Conservation (phyloP, 2,113 vertebrate species). For the Osmerus mordax region DNA sequence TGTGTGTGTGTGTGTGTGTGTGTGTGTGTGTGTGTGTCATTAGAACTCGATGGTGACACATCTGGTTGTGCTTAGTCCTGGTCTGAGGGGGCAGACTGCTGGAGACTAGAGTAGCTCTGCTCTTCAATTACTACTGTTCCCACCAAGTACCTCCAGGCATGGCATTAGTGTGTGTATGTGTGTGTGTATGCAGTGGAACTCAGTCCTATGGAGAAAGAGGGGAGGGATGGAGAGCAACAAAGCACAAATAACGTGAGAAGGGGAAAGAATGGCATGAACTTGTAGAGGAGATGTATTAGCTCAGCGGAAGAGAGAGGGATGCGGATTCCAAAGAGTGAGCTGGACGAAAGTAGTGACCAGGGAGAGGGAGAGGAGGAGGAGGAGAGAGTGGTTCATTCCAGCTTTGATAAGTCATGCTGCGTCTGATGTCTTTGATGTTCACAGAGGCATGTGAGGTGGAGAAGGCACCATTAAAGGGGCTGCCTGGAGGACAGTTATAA, state of each 20-base stretch:
- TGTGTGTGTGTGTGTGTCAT: conserved; percentile 38
- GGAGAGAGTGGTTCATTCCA: conserved; percentile 4
- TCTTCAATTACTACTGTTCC: conserved; percentile 66
- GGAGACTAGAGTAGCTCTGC: conserved; percentile 61
- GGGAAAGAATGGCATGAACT: neutral
- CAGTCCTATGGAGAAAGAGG: neutral
- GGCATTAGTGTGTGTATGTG: neutral
- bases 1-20: conserved; percentile 23
- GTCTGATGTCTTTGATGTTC: conserved; percentile 61
- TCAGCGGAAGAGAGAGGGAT: neutral
- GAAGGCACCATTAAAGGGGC: conserved; percentile 59
- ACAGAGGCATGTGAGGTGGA: conserved; percentile 54
- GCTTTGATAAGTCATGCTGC: conserved; percentile 47
- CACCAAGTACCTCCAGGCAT: conserved; percentile 57
- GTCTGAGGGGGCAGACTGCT: conserved; percentile 63
- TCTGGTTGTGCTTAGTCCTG: conserved; percentile 68
- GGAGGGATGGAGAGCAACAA: neutral
- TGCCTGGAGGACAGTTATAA: conserved; percentile 7
- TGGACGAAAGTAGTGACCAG: neutral
- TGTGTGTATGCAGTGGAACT: neutral
- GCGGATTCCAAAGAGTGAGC: neutral
- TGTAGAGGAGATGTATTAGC: neutral
- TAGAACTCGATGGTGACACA: conserved; percentile 63
- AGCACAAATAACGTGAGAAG: neutral
- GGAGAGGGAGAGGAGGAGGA: conserved; percentile 13